Evolutionary conservation across 2,888 invertebrate species (phyloP).

Genomic region (Orchesellides sinensis): DNA sequence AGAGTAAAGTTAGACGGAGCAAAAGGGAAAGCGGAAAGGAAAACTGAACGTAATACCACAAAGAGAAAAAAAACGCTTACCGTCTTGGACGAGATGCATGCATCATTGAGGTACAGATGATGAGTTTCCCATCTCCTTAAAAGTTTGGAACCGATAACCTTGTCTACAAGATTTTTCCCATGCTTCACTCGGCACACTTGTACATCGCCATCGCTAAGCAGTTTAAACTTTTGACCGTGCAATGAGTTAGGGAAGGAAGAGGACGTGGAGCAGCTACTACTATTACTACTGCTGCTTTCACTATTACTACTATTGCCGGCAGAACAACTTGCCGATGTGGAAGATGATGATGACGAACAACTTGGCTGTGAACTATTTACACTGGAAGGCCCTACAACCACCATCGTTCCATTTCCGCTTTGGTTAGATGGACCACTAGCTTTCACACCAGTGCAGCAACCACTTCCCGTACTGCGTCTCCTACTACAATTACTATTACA

Average conservation of each 20-base stretch:
- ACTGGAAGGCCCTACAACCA: constrained; percentile 21
- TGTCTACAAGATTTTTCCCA: constrained; percentile 86
- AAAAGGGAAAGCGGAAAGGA: constrained; percentile 22
- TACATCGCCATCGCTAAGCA: constrained; percentile 85
- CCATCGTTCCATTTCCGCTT: constrained; percentile 21
- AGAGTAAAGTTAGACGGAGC: background rate
- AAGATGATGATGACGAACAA: constrained; percentile 52
- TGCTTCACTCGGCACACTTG: constrained; percentile 87
- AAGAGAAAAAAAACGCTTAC: constrained; percentile 78
- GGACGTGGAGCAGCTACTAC: background rate
- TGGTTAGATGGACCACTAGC: constrained; percentile 23
- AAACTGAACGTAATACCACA: constrained; percentile 1
- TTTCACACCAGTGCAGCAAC: constrained; percentile 12
- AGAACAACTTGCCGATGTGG: constrained; percentile 47
- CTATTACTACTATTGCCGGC: constrained; percentile 10
- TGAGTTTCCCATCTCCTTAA: constrained; percentile 88
- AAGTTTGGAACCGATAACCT: constrained; percentile 87
- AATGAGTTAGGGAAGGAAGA: constrained; percentile 75
- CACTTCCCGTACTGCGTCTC: constrained; percentile 11
- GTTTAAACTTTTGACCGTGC: constrained; percentile 82
- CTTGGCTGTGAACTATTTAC: constrained; percentile 38
- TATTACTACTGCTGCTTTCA: constrained; percentile 12
- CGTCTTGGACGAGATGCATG: constrained; percentile 85
- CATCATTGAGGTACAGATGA: constrained; percentile 83
- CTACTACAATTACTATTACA: constrained; percentile 9